phyloP scores from a whole-genome alignment of 2,888 invertebrate species.

The Drosophila helvetica region DNA sequence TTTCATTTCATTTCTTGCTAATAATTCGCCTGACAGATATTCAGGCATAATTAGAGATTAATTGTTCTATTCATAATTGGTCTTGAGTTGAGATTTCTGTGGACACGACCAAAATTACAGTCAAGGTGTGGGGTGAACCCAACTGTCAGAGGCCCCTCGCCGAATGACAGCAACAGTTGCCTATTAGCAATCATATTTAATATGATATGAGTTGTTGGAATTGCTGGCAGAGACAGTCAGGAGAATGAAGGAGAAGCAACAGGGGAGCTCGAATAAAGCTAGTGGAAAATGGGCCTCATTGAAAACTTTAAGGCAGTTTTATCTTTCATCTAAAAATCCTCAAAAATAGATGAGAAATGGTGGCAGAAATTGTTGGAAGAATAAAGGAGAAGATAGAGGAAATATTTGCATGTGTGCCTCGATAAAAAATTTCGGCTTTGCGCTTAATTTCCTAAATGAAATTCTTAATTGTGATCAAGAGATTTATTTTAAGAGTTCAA shows the following conservation, averaged over 20 bases:
- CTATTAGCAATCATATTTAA: conserved; percentile 49
- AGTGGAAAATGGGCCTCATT: too few relatives aligned
- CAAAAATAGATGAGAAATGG: neutral
- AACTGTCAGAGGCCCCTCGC: neutral
- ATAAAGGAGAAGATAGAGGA: neutral
- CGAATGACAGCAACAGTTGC: conserved; percentile 69
- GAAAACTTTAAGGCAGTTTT: too few relatives aligned
- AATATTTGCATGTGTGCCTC: too few relatives aligned
- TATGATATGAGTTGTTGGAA: conserved; percentile 19
- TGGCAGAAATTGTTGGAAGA: neutral
- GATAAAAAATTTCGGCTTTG: too few relatives aligned
- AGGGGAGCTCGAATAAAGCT: neutral
- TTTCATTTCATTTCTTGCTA: conserved; percentile 67
- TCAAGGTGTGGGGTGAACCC: conserved; percentile 6
- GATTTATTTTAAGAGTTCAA: too few relatives aligned
- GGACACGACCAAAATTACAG: conserved; percentile 53
- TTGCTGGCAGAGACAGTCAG: conserved; percentile 4
- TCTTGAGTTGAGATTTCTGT: conserved; percentile 68
- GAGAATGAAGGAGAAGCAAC: neutral
- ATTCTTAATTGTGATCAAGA: too few relatives aligned
- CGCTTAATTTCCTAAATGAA: too few relatives aligned
- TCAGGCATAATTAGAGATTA: conserved; percentile 83
- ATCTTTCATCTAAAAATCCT: too few relatives aligned
- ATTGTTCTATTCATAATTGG: conserved; percentile 82
- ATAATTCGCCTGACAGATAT: conserved; percentile 82